Conservation (phyloP, 2,113 vertebrate genomes). For the Mastomys coucha region DNA sequence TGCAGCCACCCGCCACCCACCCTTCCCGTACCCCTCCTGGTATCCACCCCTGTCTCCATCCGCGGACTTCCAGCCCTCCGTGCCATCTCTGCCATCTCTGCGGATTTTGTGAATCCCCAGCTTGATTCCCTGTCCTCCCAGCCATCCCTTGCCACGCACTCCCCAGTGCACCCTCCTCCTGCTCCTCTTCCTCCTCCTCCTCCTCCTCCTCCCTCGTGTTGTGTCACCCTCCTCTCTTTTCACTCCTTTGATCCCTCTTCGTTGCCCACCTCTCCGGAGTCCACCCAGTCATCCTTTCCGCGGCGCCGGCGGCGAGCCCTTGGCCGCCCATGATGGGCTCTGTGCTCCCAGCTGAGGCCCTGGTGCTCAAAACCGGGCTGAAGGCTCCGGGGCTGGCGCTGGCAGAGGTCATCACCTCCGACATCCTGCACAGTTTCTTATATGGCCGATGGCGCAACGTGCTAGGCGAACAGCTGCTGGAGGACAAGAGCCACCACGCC, state of each 20-base stretch:
- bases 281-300: neutral
- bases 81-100: conserved; percentile 31
- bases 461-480: conserved; percentile 94
- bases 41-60: neutral
- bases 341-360: conserved; percentile 93
- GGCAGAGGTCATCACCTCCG: conserved; percentile 97
- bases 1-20: neutral
- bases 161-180: neutral
- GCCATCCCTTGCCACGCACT: conserved; percentile 2
- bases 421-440: conserved; percentile 97
- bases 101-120: neutral
- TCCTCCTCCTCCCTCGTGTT: conserved; percentile 52
- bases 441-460: conserved; percentile 98
- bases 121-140: neutral
- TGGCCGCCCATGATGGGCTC: conserved; percentile 93
- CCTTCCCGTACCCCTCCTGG: neutral
- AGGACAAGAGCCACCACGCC: conserved; percentile 90
- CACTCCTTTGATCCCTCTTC: conserved; percentile 36
- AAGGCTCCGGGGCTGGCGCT: conserved; percentile 92
- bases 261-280: neutral
- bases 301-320: conserved; percentile 61
- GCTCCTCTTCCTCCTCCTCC: neutral
- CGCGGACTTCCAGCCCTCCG: neutral
- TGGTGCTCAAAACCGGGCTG: conserved; percentile 94
- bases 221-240: neutral